Percentiles rank a stretch among this genome's conserved stretches.
Conservation (phyloP, 2,113 vertebrate genomes). For the Nyctereutes procyonoides region DNA sequence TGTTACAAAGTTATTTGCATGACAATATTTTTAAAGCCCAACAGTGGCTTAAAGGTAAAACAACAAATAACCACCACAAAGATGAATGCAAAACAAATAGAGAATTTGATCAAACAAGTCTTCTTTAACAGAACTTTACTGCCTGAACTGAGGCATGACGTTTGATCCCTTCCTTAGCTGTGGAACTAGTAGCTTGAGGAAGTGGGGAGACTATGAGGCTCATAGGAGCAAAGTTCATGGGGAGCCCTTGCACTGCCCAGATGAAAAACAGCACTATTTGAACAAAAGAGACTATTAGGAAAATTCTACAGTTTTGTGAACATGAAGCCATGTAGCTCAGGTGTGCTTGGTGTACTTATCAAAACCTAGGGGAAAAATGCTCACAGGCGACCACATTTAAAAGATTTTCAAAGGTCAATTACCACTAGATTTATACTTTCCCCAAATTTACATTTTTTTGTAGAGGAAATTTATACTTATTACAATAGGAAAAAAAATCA, state of each 20-base stretch:
- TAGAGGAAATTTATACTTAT: slow-evolving; percentile 33
- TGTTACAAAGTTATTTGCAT: neutral
- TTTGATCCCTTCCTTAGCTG: neutral
- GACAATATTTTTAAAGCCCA: neutral
- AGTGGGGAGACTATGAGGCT: neutral
- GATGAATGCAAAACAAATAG: neutral
- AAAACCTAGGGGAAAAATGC: neutral
- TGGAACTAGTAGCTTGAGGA: neutral
- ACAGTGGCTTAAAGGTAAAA: neutral
- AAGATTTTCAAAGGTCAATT: slow-evolving; percentile 40
- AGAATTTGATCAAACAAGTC: neutral
- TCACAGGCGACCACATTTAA: neutral
- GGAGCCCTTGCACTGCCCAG: neutral
- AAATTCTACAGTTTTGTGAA: neutral
- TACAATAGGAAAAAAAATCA: slow-evolving; percentile 6
- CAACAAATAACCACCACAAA: neutral
- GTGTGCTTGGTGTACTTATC: neutral
- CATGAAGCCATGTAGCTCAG: neutral
- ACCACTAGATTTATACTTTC: slow-evolving; percentile 41
- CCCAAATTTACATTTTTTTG: slow-evolving; percentile 33
- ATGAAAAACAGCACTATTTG: neutral
- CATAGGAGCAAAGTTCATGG: neutral
- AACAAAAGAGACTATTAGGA: slow-evolving; percentile 12
- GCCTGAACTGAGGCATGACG: neutral
- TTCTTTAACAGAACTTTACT: neutral